phyloP scores from a whole-genome alignment of 1,140 invertebrate species.

The Aphis craccivora region DNA sequence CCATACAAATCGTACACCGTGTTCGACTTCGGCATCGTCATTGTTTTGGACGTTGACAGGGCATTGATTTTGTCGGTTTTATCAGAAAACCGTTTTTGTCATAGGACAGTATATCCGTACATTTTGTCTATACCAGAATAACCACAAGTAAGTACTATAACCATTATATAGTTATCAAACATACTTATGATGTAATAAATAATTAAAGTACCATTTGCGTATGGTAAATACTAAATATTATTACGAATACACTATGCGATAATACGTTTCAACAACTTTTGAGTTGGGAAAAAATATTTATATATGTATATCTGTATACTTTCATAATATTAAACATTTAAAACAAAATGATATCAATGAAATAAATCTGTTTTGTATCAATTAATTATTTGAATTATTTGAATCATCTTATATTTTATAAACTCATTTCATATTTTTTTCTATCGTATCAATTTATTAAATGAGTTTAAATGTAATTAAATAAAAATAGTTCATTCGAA shows the following conservation, averaged over 20 bases:
- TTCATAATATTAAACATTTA: no score
- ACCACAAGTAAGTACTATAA: not conserved
- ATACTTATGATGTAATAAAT: not conserved
- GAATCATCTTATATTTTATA: not conserved
- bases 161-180: not conserved
- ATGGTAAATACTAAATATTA: not conserved
- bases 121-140: no score
- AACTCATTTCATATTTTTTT: not conserved
- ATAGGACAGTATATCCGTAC: not conserved
- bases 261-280: not conserved
- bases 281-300: not conserved
- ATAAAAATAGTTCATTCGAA: no score
- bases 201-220: not conserved
- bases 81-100: not conserved
- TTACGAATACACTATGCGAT: not conserved
- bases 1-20: not conserved
- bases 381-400: not conserved
- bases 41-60: not conserved
- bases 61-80: not conserved
- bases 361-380: no score
- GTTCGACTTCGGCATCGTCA: constrained; percentile 6
- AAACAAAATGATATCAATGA: no score
- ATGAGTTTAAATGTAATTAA: not conserved
- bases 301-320: no score
- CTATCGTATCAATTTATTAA: not conserved